phyloP scores from a whole-genome alignment of 2,113 vertebrate species.

The Donacobius atricapilla region DNA sequence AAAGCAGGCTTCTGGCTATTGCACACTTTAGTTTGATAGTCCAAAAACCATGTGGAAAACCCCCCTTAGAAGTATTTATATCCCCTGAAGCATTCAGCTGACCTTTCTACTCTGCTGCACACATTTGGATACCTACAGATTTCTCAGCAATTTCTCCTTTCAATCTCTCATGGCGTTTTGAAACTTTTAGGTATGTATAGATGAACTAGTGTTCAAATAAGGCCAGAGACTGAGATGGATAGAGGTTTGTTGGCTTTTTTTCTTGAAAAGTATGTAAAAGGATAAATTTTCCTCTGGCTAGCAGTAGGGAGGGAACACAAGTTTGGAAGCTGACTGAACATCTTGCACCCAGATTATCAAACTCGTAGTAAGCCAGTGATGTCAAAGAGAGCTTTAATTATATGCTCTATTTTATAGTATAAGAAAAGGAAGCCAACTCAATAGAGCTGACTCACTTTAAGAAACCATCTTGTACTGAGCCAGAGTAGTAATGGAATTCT shows the following conservation, averaged over 20 bases:
- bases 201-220: not conserved
- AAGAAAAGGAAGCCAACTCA: not conserved
- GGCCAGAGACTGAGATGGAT: not conserved
- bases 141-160: not conserved
- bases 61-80: not conserved
- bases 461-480: not conserved
- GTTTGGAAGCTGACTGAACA: not conserved
- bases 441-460: not conserved
- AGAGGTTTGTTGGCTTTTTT: not conserved
- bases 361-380: not conserved
- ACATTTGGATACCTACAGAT: not conserved
- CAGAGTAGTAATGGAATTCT: not conserved
- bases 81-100: constrained; percentile 23
- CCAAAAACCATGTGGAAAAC: not conserved
- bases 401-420: not conserved
- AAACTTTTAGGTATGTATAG: not conserved
- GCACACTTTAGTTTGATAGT: constrained; percentile 61
- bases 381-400: not conserved
- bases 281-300: not conserved
- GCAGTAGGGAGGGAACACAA: not conserved
- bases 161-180: not conserved
- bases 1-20: constrained; percentile 65
- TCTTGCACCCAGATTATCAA: not conserved
- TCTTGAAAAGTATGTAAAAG: not conserved
- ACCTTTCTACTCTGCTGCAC: not conserved